phyloP scores from a whole-genome alignment of 2,113 vertebrate genomes.

The Scartelaos histophorus region DNA sequence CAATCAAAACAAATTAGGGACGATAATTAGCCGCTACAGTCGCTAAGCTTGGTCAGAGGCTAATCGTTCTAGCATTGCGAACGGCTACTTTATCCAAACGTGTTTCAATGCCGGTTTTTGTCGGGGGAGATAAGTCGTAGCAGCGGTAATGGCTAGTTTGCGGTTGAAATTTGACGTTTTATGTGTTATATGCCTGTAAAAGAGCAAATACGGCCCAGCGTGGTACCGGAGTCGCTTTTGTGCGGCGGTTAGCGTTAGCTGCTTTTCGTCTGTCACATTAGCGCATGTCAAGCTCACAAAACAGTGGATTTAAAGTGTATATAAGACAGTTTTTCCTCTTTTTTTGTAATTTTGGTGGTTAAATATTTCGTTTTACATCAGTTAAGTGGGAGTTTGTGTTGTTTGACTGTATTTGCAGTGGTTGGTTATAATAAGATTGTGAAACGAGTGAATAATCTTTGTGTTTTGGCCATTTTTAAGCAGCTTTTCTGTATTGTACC shows the following conservation, averaged over 20 bases:
- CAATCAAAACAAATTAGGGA: conserved; percentile 64
- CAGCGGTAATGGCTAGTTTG: conserved; percentile 26
- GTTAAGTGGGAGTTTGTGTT: too few species aligned
- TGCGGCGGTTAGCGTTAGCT: conserved; percentile 62
- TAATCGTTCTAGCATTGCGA: conserved; percentile 25
- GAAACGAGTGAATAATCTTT: too few species aligned
- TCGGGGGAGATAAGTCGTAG: too few species aligned
- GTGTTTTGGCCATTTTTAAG: too few species aligned
- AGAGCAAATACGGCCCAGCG: conserved; percentile 73
- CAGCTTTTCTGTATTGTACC: too few species aligned
- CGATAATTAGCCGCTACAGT: conserved; percentile 48
- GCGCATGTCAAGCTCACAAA: conserved; percentile 51
- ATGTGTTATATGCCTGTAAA: conserved; percentile 60
- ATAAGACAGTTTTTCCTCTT: too few species aligned
- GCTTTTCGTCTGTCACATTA: conserved; percentile 77
- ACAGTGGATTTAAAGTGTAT: too few species aligned
- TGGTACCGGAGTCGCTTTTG: conserved; percentile 70
- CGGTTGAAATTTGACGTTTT: conserved; percentile 17
- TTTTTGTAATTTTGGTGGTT: too few species aligned
- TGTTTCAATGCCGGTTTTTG: not conserved
- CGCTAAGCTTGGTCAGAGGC: conserved; percentile 22
- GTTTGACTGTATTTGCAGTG: too few species aligned
- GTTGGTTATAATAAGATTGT: too few species aligned
- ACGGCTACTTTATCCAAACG: not conserved
- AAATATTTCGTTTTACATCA: too few species aligned